Percentiles rank a stretch among this genome's conserved stretches.
phyloP scores from a whole-genome alignment of 2,797 vertebrate genomes.

The Oryzias dopingdopingensis region DNA sequence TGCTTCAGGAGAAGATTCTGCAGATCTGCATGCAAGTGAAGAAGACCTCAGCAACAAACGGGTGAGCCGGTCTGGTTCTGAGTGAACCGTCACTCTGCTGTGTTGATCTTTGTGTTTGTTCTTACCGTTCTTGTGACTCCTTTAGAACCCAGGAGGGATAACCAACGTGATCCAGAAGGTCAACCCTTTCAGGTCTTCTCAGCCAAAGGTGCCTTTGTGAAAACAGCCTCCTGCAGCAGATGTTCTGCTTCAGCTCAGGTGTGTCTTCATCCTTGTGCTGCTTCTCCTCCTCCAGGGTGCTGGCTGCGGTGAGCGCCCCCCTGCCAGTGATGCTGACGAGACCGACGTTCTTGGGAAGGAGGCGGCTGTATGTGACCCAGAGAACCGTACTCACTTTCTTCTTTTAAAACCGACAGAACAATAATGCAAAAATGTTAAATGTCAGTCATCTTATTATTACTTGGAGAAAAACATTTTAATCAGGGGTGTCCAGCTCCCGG shows the following conservation, averaged over 20 bases:
- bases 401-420: background rate
- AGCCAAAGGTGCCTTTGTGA: conserved; percentile 43
- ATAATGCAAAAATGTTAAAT: background rate
- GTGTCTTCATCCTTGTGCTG: background rate
- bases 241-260: background rate
- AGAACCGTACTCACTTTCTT: background rate
- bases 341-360: conserved; percentile 44
- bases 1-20: background rate
- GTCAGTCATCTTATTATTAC: background rate
- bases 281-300: conserved; percentile 26
- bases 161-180: conserved; percentile 62
- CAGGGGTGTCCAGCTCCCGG: too few species aligned
- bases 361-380: conserved; percentile 17
- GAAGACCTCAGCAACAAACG: conserved; percentile 25
- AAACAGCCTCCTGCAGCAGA: too few species aligned
- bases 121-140: background rate
- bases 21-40: conserved; percentile 6
- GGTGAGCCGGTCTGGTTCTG: conserved; percentile 16
- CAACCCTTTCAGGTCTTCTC: conserved; percentile 61
- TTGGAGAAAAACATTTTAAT: too few species aligned
- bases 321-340: conserved; percentile 30
- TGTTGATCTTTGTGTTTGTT: background rate
- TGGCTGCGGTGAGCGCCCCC: conserved; percentile 21
- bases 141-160: conserved; percentile 47
- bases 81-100: background rate